These are phyloP conservation scores for Myripristis murdjan DNA, from an alignment of 2,797 vertebrate genomes.

Conservation along the genomic window DNA sequence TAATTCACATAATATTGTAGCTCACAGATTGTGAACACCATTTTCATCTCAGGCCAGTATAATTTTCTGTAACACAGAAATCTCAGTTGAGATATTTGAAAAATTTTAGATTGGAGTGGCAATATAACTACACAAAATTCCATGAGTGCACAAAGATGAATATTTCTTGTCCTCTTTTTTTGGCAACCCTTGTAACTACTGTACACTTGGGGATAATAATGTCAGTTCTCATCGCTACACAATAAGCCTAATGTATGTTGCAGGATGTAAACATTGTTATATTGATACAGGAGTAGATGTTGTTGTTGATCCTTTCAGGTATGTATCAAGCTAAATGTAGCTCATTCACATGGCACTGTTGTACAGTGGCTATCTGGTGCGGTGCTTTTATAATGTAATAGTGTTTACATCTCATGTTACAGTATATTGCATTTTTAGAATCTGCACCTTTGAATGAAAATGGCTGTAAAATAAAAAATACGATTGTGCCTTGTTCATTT, in stretches of 20 bases:
- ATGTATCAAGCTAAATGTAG: conserved; percentile 40
- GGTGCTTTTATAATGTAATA: conserved; percentile 63
- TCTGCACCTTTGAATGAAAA: conserved; percentile 54
- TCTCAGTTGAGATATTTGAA: conserved; percentile 23
- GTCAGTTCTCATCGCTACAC: conserved; percentile 4
- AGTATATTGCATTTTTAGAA: conserved; percentile 65
- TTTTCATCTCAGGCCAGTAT: conserved; percentile 50
- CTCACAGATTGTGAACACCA: conserved; percentile 38
- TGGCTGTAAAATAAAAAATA: conserved; percentile 66
- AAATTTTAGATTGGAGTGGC: conserved; percentile 45
- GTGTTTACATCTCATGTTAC: conserved; percentile 62
- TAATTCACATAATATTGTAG: conserved; percentile 19
- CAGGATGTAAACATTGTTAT: background rate
- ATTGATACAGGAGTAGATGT: background rate
- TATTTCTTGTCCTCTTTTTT: conserved; percentile 8
- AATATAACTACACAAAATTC: conserved; percentile 1
- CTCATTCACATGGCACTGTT: conserved; percentile 55
- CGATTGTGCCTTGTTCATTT: conserved; percentile 7
- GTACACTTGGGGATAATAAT: conserved; percentile 1
- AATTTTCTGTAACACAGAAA: conserved; percentile 31
- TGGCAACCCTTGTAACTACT: conserved; percentile 1
- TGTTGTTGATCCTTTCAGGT: conserved; percentile 17
- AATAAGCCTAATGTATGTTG: background rate
- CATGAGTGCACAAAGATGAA: conserved; percentile 18
- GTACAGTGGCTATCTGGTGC: conserved; percentile 62